A percentile compares a stretch with the other conserved stretches of the same genome.
These are phyloP conservation scores for Pipistrellus kuhlii DNA, from an alignment of 2,797 vertebrate genomes.

Conservation along the genomic window DNA sequence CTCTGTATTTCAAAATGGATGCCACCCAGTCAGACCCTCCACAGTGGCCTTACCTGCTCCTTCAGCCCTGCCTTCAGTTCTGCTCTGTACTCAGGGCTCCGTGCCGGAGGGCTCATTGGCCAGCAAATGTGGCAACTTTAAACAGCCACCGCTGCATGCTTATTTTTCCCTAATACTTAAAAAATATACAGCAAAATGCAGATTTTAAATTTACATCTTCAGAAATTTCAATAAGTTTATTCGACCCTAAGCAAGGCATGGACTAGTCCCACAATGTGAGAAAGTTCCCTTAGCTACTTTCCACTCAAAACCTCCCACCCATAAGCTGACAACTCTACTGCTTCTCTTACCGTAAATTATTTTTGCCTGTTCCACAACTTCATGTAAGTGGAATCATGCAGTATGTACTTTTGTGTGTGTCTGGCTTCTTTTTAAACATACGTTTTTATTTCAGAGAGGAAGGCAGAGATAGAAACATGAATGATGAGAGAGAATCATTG, in stretches of 20 bases:
- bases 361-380: not conserved
- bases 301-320: not conserved
- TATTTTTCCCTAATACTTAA: not conserved
- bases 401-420: not conserved
- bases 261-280: not conserved
- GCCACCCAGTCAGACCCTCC: no score
- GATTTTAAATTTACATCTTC: not conserved
- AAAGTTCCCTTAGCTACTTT: not conserved
- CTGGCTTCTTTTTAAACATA: not conserved
- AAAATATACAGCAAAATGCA: not conserved
- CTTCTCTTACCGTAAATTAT: not conserved
- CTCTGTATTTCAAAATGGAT: not conserved
- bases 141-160: not conserved
- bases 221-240: not conserved
- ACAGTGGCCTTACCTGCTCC: not conserved
- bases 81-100: not conserved
- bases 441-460: not conserved
- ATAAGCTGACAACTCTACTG: not conserved
- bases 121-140: not conserved
- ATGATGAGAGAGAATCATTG: no score
- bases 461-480: no score
- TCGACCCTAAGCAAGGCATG: not conserved
- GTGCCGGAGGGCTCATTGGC: not conserved
- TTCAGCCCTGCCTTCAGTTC: not conserved
- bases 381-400: not conserved